A percentile compares a stretch with the other conserved stretches of the same genome.
Conservation (phyloP, 2,888 invertebrate species). For the Polia nebulosa region DNA sequence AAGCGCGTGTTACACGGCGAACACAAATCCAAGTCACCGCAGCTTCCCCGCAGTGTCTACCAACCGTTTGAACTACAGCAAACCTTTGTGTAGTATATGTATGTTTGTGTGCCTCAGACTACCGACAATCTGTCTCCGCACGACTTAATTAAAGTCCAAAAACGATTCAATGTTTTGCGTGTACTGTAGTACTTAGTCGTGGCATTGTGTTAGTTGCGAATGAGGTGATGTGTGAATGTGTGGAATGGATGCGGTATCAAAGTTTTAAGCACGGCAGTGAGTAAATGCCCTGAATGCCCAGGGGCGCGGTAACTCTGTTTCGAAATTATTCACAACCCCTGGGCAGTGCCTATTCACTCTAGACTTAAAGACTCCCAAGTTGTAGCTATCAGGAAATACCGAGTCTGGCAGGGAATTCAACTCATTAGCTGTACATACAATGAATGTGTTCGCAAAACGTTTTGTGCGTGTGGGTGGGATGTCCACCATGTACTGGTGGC, state of each 20-base stretch:
- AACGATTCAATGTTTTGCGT: constrained; percentile 50
- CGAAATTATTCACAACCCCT: no score
- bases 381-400: no score
- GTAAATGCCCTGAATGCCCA: no score
- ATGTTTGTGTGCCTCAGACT: constrained; percentile 25
- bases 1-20: constrained; percentile 29
- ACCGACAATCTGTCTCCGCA: constrained; percentile 43
- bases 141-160: constrained; percentile 49
- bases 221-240: not conserved
- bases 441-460: no score
- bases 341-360: no score
- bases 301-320: no score
- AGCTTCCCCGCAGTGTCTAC: constrained; percentile 30
- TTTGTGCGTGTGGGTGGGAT: no score
- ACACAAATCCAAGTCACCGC: constrained; percentile 37
- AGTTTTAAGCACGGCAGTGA: no score
- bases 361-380: no score
- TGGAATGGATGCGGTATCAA: not conserved
- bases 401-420: no score
- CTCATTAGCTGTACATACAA: no score
- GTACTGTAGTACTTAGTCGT: not conserved
- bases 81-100: constrained; percentile 8
- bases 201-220: not conserved
- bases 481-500: no score
- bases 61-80: constrained; percentile 25